These are phyloP conservation scores for Cyanoramphus novaezelandiae DNA, from an alignment of 2,113 vertebrate genomes.

Conservation along the genomic window DNA sequence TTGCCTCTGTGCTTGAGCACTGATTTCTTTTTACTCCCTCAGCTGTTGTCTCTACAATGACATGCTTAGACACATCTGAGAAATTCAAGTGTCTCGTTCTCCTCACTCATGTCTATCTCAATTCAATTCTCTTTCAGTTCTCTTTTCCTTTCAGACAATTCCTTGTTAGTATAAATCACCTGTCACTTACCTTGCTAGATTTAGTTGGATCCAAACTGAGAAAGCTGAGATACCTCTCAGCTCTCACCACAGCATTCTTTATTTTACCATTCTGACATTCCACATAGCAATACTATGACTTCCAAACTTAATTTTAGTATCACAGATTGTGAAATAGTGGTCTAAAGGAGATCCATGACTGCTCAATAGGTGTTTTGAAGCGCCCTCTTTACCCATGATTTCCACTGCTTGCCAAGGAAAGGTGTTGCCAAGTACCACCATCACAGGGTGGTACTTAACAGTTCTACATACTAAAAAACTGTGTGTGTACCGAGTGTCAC, in stretches of 20 bases:
- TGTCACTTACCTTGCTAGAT: conserved; percentile 47
- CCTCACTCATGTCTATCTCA: conserved; percentile 47
- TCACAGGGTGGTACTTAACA: not conserved
- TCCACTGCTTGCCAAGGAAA: not conserved
- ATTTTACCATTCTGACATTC: not conserved
- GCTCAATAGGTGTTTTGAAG: not conserved
- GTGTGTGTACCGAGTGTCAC: not conserved
- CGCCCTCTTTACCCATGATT: not conserved
- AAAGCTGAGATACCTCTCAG: conserved; percentile 3
- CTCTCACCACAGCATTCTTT: not conserved
- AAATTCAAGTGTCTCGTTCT: conserved; percentile 29
- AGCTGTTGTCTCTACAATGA: conserved; percentile 22
- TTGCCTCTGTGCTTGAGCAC: not conserved
- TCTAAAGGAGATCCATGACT: not conserved
- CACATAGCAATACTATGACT: not conserved
- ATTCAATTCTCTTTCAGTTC: conserved; percentile 50
- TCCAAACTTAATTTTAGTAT: conserved; percentile 9
- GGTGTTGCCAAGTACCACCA: not conserved
- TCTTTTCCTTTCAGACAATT: conserved; percentile 58
- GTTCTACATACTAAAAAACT: not conserved
- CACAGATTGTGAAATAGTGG: not conserved
- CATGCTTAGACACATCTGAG: conserved; percentile 50
- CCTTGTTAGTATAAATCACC: conserved; percentile 61
- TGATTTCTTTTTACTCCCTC: not conserved
- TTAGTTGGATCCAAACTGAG: conserved; percentile 24